Base-by-base conservation (phyloP, 1,140 invertebrate species). In the Venturia canescens region DNA sequence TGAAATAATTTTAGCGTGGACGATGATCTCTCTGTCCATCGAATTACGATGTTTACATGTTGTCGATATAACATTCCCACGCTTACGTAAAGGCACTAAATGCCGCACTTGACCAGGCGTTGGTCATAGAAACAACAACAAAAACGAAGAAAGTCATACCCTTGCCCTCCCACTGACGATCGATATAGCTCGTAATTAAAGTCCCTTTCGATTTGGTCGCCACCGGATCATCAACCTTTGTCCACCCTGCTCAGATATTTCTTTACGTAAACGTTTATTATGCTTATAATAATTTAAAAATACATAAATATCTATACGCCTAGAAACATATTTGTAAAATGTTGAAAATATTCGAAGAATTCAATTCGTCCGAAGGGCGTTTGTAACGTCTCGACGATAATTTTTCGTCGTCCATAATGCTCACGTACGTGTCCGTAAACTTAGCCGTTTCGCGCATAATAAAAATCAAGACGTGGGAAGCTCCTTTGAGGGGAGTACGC, bases 31-130 rank as follows among this genome's bases (percentile, higher is more conserved):
- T 89, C 87, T 91, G 87, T 91, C 85, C 89, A 89, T 80, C 74
- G 78, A 81, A 75, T 85, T 82, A 88, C 84, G 79, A 90, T 91
- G 90, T 92, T 89, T 91, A 89, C 88, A 88, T 92, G 91, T 91
- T 92, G 90, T 92, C 91, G 88, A 90, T 92, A 92, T 92, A 91
- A 91, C 87, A 92, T 90, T 90, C 86, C 90, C 91, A 92, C 91
- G 91, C 91, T 92, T 92, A 92, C 90, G 91, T 92, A 89, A 91
- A 87, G 90, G 90, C 91, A 92, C 91, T 90, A 89, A 86, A 91
- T 91, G 91, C 91, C 90, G 91, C 91, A 92, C 91, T 89, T 87
- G 90, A 88, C 89, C 89, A 82, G 82, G 72, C 86, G 86, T 87
- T 87, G 88, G 89, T 88, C 87, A 84, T 86, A 90, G 88, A 86